A percentile compares a stretch with the other conserved stretches of the same genome.
Conservation (phyloP, 2,888 invertebrate species). For the Mesopsocus fuscifrons region DNA sequence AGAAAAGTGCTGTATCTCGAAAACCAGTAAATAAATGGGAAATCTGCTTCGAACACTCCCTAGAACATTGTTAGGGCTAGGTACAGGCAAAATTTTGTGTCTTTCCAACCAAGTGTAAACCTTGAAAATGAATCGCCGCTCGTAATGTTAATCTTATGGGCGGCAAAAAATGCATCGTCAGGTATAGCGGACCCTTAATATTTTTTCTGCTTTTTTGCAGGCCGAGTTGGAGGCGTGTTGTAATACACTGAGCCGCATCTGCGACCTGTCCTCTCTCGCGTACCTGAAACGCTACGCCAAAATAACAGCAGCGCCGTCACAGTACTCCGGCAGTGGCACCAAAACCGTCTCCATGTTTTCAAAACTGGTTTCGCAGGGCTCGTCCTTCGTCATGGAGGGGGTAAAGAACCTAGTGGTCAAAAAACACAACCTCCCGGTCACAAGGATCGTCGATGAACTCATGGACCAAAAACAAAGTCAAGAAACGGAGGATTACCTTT, state of each 20-base stretch:
- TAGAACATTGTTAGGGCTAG: too few relatives aligned
- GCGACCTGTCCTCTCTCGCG: conserved; percentile 67
- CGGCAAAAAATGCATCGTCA: too few relatives aligned
- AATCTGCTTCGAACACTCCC: too few relatives aligned
- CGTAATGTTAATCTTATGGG: too few relatives aligned
- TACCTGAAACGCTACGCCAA: conserved; percentile 84
- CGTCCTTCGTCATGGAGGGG: conserved; percentile 98
- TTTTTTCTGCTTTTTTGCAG: too few relatives aligned
- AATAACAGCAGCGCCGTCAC: conserved; percentile 51
- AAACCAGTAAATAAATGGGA: too few relatives aligned
- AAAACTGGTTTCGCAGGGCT: conserved; percentile 90
- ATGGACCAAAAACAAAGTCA: conserved; percentile 62
- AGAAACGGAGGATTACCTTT: conserved; percentile 70
- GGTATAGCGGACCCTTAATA: too few relatives aligned
- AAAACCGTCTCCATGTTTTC: conserved; percentile 98
- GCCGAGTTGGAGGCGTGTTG: conserved; percentile 70
- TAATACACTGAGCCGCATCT: conserved; percentile 66
- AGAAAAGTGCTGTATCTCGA: too few relatives aligned
- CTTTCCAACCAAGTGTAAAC: too few relatives aligned
- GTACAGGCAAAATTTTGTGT: too few relatives aligned
- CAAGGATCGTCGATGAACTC: conserved; percentile 75
- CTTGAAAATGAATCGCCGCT: too few relatives aligned
- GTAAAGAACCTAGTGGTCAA: conserved; percentile 98
- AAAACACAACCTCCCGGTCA: conserved; percentile 89
- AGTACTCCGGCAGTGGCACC: conserved; percentile 70